Percentiles rank a stretch among this genome's conserved stretches.
Conservation (phyloP, 2,888 invertebrate species). For the Conistra vaccinii region DNA sequence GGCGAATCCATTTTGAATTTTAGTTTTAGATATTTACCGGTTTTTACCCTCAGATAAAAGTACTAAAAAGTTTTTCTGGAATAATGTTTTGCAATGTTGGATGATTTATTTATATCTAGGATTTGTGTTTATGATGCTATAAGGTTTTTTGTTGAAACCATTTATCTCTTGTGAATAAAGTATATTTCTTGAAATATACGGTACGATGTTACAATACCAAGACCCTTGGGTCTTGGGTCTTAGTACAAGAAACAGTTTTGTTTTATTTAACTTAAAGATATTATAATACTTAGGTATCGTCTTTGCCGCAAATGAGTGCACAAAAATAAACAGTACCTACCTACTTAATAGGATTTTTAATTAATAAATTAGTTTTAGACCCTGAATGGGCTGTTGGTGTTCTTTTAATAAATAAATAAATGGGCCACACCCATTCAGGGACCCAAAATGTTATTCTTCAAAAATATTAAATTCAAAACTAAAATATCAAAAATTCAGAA, state of each 20-base stretch:
- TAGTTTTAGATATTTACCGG: not conserved
- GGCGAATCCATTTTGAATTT: not conserved
- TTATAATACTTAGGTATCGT: not conserved
- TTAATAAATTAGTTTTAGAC: too few relatives aligned
- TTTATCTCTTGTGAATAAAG: not conserved
- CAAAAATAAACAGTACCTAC: too few relatives aligned
- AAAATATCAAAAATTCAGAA: too few relatives aligned
- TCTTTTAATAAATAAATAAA: too few relatives aligned
- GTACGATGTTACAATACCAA: too few relatives aligned
- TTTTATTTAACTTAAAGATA: not conserved
- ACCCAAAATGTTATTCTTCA: not conserved
- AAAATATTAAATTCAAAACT: too few relatives aligned
- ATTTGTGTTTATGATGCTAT: not conserved
- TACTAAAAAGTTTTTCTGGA: not conserved
- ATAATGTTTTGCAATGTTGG: conserved; percentile 6
- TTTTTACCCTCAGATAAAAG: not conserved
- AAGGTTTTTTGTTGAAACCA: not conserved
- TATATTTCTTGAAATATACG: not conserved
- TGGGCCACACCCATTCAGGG: too few relatives aligned
- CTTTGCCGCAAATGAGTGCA: not conserved
- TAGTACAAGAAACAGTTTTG: not conserved
- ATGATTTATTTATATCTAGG: conserved; percentile 15
- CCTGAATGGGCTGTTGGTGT: too few relatives aligned
- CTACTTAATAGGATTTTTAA: too few relatives aligned
- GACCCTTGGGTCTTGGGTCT: not conserved